Evolutionary conservation across 2,113 vertebrate species (phyloP).

Genomic region (Zosterops japonicus): DNA sequence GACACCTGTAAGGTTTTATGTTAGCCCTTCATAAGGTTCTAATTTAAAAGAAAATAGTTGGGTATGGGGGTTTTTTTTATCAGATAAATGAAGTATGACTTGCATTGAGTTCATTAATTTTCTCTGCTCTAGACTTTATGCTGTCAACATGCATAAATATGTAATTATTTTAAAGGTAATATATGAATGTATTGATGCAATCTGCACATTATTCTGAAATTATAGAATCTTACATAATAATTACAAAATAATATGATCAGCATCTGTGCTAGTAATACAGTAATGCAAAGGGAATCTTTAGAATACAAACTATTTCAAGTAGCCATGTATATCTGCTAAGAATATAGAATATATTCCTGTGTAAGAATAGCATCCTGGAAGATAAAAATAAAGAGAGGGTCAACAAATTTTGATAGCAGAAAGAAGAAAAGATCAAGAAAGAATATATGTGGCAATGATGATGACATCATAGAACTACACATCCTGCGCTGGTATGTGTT

Average conservation of each 20-base stretch:
- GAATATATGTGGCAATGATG: rapidly evolving
- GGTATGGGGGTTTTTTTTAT: rapidly evolving
- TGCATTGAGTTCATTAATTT: background rate
- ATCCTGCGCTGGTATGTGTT: background rate
- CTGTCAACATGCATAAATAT: background rate
- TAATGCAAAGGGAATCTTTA: background rate
- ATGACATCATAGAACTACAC: background rate
- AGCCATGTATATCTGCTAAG: background rate
- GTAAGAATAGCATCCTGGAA: background rate
- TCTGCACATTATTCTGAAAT: background rate
- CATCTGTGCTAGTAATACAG: background rate
- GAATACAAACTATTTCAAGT: background rate
- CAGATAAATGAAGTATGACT: background rate
- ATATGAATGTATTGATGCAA: background rate
- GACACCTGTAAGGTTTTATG: background rate
- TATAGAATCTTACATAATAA: background rate
- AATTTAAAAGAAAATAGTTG: background rate
- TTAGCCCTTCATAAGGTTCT: background rate
- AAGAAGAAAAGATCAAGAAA: background rate
- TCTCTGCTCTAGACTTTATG: background rate
- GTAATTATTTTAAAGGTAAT: background rate
- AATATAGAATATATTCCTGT: background rate
- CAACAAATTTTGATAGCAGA: background rate
- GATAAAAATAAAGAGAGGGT: background rate
- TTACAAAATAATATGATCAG: background rate